Conservation (phyloP, 1,140 invertebrate species). For the Drosophila leontia region DNA sequence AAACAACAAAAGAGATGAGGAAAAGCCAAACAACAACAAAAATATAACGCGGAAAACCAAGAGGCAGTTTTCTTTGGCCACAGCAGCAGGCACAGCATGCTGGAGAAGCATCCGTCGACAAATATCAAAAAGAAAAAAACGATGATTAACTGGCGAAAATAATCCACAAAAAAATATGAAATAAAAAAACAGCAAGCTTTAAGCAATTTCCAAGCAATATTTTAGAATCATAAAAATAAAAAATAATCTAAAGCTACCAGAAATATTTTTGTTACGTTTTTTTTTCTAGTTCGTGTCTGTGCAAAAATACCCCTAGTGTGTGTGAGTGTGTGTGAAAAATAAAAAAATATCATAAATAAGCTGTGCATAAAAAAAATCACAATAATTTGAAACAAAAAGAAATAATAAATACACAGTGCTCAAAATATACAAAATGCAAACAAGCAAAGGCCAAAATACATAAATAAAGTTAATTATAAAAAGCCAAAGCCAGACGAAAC, state of each 20-base stretch:
- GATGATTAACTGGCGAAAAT: slow-evolving; percentile 8
- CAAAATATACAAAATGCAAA: background rate
- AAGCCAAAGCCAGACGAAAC: background rate
- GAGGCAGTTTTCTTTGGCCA: slow-evolving; percentile 34
- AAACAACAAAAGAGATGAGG: slow-evolving; percentile 4
- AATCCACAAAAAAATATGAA: background rate
- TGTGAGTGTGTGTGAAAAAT: slow-evolving; percentile 9
- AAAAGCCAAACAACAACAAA: slow-evolving; percentile 35
- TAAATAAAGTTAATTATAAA: slow-evolving; percentile 16
- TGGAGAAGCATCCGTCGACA: slow-evolving; percentile 45
- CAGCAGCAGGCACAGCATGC: slow-evolving; percentile 53
- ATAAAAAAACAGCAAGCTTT: slow-evolving; percentile 1
- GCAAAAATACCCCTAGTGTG: background rate
- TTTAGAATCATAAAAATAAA: slow-evolving; percentile 7
- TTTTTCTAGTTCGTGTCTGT: slow-evolving; percentile 15
- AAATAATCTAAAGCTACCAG: background rate
- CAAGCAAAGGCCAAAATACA: slow-evolving; percentile 2
- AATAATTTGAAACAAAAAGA: background rate
- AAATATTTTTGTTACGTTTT: slow-evolving; percentile 12
- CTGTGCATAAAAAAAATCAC: background rate
- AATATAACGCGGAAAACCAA: slow-evolving; percentile 41
- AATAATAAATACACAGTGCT: slow-evolving; percentile 4
- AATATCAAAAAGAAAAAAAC: slow-evolving; percentile 18
- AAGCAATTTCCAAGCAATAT: slow-evolving; percentile 41
- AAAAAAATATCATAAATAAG: slow-evolving; percentile 10